A percentile compares a stretch with the other conserved stretches of the same genome.
Conservation (phyloP, 2,113 vertebrate genomes). For the Hypanus sabinus region DNA sequence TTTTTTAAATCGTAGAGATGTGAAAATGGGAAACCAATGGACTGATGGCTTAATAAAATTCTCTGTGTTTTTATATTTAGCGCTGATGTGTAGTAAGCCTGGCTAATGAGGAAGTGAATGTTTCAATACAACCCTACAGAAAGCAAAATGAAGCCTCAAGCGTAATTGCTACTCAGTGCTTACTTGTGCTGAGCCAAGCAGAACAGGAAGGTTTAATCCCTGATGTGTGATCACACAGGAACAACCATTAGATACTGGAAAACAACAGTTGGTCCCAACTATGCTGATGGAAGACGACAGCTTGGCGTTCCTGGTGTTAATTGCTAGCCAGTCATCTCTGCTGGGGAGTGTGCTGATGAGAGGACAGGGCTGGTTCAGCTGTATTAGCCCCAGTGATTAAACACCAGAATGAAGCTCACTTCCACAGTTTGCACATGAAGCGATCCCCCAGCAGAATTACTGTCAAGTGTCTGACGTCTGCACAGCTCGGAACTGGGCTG, state of each 20-base stretch:
- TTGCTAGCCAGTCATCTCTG: neutral
- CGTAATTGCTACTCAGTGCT: neutral
- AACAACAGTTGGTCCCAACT: neutral
- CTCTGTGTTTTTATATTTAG: neutral
- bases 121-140: neutral
- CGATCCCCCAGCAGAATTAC: neutral
- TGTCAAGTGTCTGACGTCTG: neutral
- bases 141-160: neutral
- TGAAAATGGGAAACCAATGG: neutral
- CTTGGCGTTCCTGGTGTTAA: neutral
- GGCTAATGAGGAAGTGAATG: neutral
- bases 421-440: neutral
- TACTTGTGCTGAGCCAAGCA: neutral
- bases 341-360: neutral
- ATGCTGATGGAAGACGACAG: neutral
- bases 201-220: neutral
- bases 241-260: neutral
- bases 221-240: neutral
- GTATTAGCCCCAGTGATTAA: neutral
- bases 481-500: neutral
- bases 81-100: neutral
- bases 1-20: neutral
- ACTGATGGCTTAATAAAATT: too few relatives aligned
- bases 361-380: neutral
- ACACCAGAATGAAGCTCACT: neutral